phyloP scores from a whole-genome alignment of 2,113 vertebrate species.

The Callithrix jacchus region DNA sequence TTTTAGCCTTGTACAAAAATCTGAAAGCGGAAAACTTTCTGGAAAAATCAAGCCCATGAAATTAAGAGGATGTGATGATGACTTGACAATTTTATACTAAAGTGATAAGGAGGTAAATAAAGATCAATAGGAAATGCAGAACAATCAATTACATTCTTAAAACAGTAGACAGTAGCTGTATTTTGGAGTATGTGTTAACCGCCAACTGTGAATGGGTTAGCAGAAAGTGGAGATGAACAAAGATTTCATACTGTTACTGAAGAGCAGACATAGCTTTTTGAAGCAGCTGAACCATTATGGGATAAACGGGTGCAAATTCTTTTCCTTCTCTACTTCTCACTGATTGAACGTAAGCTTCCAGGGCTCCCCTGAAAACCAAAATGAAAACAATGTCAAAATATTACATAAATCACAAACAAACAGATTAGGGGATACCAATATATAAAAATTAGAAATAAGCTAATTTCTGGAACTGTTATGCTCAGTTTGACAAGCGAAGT shows the following conservation, averaged over 20 bases:
- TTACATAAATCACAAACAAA: not conserved
- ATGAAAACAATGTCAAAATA: slow-evolving; percentile 23
- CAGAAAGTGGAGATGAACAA: not conserved
- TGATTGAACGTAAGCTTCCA: slow-evolving; percentile 96
- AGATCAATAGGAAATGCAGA: not conserved
- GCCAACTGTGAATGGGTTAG: not conserved
- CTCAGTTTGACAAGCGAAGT: not conserved
- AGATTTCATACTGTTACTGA: slow-evolving; percentile 62
- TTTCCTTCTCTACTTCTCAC: slow-evolving; percentile 93
- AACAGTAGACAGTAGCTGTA: not conserved
- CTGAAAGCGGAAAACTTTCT: not conserved
- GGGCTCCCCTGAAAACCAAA: slow-evolving; percentile 87
- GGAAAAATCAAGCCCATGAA: not conserved
- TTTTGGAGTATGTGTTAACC: not conserved
- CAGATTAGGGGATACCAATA: too few species aligned
- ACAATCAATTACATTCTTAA: not conserved
- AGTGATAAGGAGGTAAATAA: not conserved
- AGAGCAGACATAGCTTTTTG: slow-evolving; percentile 88
- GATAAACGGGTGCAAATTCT: slow-evolving; percentile 96
- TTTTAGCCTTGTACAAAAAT: not conserved
- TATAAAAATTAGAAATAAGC: not conserved
- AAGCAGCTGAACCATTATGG: slow-evolving; percentile 96
- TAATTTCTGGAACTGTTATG: not conserved
- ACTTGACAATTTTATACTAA: not conserved
- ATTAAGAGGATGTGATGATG: not conserved